phyloP scores from a whole-genome alignment of 2,888 invertebrate species.

The Plutella xylostella region DNA sequence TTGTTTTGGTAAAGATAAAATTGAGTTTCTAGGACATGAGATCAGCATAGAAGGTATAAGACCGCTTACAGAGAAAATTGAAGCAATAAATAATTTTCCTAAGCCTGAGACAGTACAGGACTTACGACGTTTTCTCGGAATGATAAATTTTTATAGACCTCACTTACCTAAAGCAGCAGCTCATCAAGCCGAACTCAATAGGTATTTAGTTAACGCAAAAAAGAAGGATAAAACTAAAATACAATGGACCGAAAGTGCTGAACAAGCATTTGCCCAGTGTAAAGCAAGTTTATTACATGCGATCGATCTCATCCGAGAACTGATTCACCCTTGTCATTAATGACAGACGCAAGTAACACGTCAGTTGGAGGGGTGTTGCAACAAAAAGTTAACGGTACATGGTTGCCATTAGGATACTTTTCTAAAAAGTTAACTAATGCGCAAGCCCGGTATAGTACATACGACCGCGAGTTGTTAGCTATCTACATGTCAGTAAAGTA shows the following conservation, averaged over 20 bases:
- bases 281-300: slow-evolving; percentile 19
- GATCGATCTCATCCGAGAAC: slow-evolving; percentile 21
- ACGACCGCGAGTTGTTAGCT: slow-evolving; percentile 8
- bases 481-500: slow-evolving; percentile 3
- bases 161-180: slow-evolving; percentile 25
- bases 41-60: slow-evolving; percentile 75
- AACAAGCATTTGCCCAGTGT: slow-evolving; percentile 14
- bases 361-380: slow-evolving; percentile 4
- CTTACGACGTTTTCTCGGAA: slow-evolving; percentile 11
- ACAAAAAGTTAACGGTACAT: background rate
- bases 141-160: slow-evolving; percentile 29
- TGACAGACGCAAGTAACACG: slow-evolving; percentile 18
- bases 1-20: background rate
- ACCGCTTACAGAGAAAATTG: slow-evolving; percentile 12
- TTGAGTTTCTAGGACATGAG: slow-evolving; percentile 38
- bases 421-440: slow-evolving; percentile 7
- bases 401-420: slow-evolving; percentile 7
- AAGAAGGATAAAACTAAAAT: slow-evolving; percentile 18
- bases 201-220: slow-evolving; percentile 14
- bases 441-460: slow-evolving; percentile 3
- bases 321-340: slow-evolving; percentile 19
- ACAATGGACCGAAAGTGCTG: background rate
- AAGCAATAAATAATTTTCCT: slow-evolving; percentile 13
- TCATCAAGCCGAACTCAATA: slow-evolving; percentile 23
- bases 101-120: slow-evolving; percentile 14